These are phyloP conservation scores for Elaphurus davidianus DNA, from an alignment of 2,113 vertebrate genomes.

Conservation along the genomic window DNA sequence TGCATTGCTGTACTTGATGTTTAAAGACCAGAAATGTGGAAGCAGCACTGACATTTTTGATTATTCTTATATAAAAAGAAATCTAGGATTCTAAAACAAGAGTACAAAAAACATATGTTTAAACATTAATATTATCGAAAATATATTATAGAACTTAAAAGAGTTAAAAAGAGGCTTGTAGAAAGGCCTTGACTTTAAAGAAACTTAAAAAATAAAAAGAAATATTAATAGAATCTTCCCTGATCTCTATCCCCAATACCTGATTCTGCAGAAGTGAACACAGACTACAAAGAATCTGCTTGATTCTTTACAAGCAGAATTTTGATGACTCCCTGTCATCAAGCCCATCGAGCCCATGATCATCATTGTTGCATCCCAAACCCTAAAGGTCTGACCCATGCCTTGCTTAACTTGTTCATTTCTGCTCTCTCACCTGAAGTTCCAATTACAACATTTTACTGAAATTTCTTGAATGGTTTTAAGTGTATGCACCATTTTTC, in stretches of 20 bases:
- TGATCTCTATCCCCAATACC: background rate
- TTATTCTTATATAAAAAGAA: background rate
- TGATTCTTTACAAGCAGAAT: background rate
- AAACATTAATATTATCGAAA: background rate
- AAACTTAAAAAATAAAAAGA: background rate
- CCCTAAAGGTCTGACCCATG: background rate
- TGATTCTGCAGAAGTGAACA: background rate
- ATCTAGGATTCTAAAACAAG: background rate
- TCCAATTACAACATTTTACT: background rate
- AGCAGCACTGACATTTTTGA: background rate
- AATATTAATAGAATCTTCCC: background rate
- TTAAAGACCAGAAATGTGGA: background rate
- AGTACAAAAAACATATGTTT: background rate
- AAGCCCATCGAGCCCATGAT: background rate
- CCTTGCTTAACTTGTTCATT: background rate
- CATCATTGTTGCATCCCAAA: background rate
- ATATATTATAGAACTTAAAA: background rate
- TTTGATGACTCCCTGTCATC: background rate
- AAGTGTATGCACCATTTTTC: background rate
- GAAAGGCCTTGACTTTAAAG: background rate
- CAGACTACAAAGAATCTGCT: background rate
- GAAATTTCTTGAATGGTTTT: background rate
- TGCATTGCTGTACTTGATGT: background rate
- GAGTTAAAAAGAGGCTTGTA: background rate
- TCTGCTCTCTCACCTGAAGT: background rate